Percentiles rank a stretch among this genome's conserved stretches.
These are phyloP conservation scores for Gastrophysa polygoni DNA, from an alignment of 2,888 invertebrate genomes.

Conservation along the genomic window DNA sequence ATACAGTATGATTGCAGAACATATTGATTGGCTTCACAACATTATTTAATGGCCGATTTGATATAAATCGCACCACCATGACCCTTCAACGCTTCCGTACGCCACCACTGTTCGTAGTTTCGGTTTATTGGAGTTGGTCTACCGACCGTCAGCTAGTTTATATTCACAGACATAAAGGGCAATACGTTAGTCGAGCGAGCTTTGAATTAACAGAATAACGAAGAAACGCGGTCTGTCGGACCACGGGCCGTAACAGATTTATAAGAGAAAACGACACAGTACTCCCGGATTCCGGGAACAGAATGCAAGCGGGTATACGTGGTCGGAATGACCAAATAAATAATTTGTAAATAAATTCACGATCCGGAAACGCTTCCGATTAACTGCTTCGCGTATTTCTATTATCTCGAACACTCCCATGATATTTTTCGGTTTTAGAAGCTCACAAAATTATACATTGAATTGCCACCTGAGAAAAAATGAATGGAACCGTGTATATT, in stretches of 20 bases:
- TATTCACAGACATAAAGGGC: constrained; percentile 40
- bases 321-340: not conserved
- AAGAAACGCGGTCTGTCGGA: constrained; percentile 21
- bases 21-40: too few relatives aligned
- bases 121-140: constrained; percentile 38
- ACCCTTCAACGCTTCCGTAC: not conserved
- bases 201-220: constrained; percentile 33
- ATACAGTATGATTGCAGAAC: too few relatives aligned
- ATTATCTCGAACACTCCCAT: not conserved
- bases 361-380: not conserved
- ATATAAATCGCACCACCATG: too few relatives aligned
- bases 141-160: constrained; percentile 39
- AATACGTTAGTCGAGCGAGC: constrained; percentile 39
- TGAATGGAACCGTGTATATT: too few relatives aligned
- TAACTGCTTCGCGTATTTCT: too few relatives aligned
- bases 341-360: not conserved
- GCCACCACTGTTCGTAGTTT: not conserved
- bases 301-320: not conserved
- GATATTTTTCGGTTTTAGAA: not conserved
- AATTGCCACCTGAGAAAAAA: too few relatives aligned
- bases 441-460: too few relatives aligned
- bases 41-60: too few relatives aligned
- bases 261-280: constrained; percentile 18
- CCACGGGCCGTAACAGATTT: constrained; percentile 19
- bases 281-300: not conserved